Evolutionary conservation across 2,113 vertebrate genomes (phyloP).

Genomic region (Acanthochromis polyacanthus): DNA sequence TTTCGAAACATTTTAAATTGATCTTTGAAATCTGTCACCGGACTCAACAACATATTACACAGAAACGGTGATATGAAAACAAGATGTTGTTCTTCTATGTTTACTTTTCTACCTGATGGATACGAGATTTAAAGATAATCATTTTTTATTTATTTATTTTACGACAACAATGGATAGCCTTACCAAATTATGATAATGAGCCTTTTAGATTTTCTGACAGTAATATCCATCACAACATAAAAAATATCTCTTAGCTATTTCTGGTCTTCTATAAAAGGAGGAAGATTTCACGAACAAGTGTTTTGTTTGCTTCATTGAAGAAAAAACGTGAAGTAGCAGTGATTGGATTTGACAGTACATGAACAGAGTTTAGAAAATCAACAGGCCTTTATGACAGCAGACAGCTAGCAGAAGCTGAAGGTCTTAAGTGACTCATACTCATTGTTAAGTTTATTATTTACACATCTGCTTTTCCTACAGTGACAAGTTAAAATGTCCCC

Average conservation of each 20-base stretch:
- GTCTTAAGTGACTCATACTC: neutral
- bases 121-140: neutral
- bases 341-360: conserved; percentile 15
- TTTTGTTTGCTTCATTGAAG: conserved; percentile 9
- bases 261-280: neutral
- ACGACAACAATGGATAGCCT: too few relatives aligned
- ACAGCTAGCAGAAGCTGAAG: neutral
- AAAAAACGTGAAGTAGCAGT: neutral
- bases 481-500: too few relatives aligned
- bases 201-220: neutral
- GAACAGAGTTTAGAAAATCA: neutral
- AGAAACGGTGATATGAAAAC: conserved; percentile 3
- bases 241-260: conserved; percentile 6
- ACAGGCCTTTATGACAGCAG: neutral
- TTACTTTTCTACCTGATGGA: conserved; percentile 5
- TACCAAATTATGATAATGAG: too few relatives aligned
- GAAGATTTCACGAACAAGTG: conserved; percentile 7
- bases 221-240: neutral
- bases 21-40: conserved; percentile 1
- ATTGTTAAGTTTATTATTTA: too few relatives aligned
- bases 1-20: conserved; percentile 17
- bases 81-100: neutral
- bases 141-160: too few relatives aligned
- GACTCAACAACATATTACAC: conserved; percentile 1
- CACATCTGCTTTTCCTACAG: too few relatives aligned